Evolutionary conservation across 2,113 vertebrate genomes (phyloP), one percentile per base, ranked within the genome.

Genomic region (Corydoras maculifer): DNA sequence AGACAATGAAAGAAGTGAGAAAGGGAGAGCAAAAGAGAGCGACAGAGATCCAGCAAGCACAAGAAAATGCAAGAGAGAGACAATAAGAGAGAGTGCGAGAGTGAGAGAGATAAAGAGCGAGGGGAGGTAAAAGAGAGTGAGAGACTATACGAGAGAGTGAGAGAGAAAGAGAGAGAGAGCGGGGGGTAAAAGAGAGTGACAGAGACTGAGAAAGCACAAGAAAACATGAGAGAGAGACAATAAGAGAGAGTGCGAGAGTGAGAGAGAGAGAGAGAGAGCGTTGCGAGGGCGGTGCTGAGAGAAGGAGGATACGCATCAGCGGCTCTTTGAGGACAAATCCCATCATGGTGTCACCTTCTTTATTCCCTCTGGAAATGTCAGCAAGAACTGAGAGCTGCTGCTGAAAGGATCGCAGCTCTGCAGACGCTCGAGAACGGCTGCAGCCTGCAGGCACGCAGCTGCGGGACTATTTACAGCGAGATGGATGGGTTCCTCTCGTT

Each of bases 231-330:
- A 35, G 32, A 7, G 32, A 35, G 32, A 35, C 32, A 35, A 7
- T 7, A 7, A 35, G 32, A 35, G 32, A 35, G 3, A 35, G 32
- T 3, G 62, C 11, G 71, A 50, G 9, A 9, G 51, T 31, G 69
- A 61, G 18, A 72, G 65, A 32, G 31, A 58, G 64, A 68, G 58
- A 70, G 9, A 70, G 53, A 67, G 72, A 77, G 62, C n/a, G 13
- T n/a, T 25, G 59, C 2, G 60, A 67, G 69, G 69, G 55, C 51
- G 62, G 58, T 43, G 64, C 50, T 69, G 77, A 73, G 77, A 72
- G 55, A 58, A 57, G 57, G 62, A 75, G 73, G 66, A 73, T 68
- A 72, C 63, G 69, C 73, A 69, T 75, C 77, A 75, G 74, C 65
- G 62, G 59, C 55, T 49, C 77, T 55, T 65, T 75, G 68, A 65